Evolutionary conservation across 2,797 vertebrate genomes (phyloP).

Genomic region (Gallirallus australis): DNA sequence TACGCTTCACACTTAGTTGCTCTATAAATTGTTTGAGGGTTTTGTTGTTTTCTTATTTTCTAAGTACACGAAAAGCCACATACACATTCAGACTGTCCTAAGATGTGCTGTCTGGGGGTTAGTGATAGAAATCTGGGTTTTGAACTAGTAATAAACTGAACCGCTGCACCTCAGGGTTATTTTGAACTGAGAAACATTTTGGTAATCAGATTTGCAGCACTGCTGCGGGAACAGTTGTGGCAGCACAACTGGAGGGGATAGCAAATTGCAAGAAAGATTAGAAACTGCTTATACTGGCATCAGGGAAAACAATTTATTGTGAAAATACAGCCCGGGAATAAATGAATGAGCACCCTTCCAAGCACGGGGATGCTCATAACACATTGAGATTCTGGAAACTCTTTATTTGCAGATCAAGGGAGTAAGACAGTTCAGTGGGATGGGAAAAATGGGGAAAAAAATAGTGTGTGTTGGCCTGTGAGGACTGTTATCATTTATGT

Average conservation of each 20-base stretch:
- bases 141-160: not conserved
- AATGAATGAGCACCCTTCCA: not conserved
- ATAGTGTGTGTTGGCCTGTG: not conserved
- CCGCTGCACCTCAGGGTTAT: not conserved
- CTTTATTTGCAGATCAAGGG: not conserved
- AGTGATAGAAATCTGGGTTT: not conserved
- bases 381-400: not conserved
- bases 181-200: slow-evolving; percentile 2
- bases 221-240: not conserved
- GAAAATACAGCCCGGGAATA: not conserved
- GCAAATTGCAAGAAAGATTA: slow-evolving; percentile 47
- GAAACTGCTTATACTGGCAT: not conserved
- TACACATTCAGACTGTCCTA: not conserved
- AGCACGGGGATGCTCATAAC: not conserved
- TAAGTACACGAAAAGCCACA: not conserved
- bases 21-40: not conserved
- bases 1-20: slow-evolving; percentile 23
- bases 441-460: not conserved
- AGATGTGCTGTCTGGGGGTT: not conserved
- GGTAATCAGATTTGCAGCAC: slow-evolving; percentile 13
- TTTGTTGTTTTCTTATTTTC: not conserved
- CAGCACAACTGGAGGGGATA: slow-evolving; percentile 1
- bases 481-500: not conserved
- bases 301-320: not conserved
- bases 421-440: not conserved